These are phyloP conservation scores for Drosophila ercepeae DNA, from an alignment of 1,140 invertebrate species.

Conservation along the genomic window DNA sequence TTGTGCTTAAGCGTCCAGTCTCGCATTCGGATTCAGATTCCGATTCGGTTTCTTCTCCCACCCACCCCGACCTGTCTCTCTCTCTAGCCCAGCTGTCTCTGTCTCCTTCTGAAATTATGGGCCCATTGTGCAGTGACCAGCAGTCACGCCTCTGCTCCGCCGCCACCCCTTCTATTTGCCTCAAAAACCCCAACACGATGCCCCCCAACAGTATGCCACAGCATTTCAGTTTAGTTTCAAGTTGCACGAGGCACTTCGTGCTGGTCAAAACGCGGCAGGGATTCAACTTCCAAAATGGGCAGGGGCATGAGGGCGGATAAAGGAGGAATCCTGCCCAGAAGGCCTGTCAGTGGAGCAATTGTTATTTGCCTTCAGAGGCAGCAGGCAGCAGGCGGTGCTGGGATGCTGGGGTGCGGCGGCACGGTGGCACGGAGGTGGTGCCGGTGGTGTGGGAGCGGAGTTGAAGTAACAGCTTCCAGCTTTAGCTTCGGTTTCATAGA, in stretches of 20 bases:
- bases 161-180: not conserved
- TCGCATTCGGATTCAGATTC: constrained; percentile 40
- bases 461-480: constrained; percentile 26
- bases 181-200: not conserved
- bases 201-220: not conserved
- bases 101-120: constrained; percentile 70
- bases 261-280: constrained; percentile 77
- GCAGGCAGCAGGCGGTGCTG: not conserved
- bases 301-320: not conserved
- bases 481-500: constrained; percentile 46
- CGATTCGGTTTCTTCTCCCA: constrained; percentile 49
- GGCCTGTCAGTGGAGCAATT: constrained; percentile 77
- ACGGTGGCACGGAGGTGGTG: no score
- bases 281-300: constrained; percentile 6
- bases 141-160: constrained; percentile 26
- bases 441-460: not conserved
- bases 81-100: constrained; percentile 19
- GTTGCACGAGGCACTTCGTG: constrained; percentile 74
- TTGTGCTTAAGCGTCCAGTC: constrained; percentile 78
- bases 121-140: constrained; percentile 59
- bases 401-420: not conserved
- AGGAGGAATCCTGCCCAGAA: constrained; percentile 37
- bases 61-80: constrained; percentile 5
- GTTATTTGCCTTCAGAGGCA: constrained; percentile 64
- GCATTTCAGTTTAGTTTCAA: constrained; percentile 63